Percentiles rank a stretch among this genome's conserved stretches.
Conservation (phyloP, 2,888 invertebrate genomes). For the Agriopis aurantiaria region DNA sequence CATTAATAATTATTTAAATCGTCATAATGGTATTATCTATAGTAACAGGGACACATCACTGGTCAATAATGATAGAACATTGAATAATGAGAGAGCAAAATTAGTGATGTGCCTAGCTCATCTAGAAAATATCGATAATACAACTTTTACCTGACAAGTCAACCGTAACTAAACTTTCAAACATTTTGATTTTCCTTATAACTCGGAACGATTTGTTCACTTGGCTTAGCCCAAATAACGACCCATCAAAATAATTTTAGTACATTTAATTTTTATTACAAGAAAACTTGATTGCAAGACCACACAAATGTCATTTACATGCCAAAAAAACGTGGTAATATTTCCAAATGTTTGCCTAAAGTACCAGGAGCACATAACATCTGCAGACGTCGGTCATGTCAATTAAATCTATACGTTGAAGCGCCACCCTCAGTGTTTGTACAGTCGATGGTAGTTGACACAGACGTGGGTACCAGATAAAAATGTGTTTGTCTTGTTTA, state of each 20-base stretch:
- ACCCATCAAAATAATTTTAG: background rate
- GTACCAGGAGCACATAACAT: conserved; percentile 62
- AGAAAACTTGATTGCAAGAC: background rate
- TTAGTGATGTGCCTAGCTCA: background rate
- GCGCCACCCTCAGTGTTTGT: conserved; percentile 77
- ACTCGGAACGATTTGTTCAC: background rate
- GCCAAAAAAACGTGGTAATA: conserved; percentile 33
- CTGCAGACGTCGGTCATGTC: conserved; percentile 65
- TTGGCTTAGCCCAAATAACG: background rate
- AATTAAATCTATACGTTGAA: conserved; percentile 70
- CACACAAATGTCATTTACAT: conserved; percentile 27
- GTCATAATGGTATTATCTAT: background rate
- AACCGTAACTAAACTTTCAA: background rate
- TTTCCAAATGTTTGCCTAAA: conserved; percentile 42
- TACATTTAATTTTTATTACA: background rate
- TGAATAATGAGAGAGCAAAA: background rate
- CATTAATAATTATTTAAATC: no score
- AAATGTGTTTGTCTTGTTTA: conserved; percentile 78
- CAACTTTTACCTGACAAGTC: background rate
- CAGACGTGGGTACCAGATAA: conserved; percentile 74
- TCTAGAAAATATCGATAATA: background rate
- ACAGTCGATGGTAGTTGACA: conserved; percentile 71
- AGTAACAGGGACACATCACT: background rate
- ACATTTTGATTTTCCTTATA: background rate
- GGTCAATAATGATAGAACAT: background rate